These are phyloP conservation scores for Dynastes hyllus DNA, from an alignment of 2,888 invertebrate genomes.

Conservation along the genomic window DNA sequence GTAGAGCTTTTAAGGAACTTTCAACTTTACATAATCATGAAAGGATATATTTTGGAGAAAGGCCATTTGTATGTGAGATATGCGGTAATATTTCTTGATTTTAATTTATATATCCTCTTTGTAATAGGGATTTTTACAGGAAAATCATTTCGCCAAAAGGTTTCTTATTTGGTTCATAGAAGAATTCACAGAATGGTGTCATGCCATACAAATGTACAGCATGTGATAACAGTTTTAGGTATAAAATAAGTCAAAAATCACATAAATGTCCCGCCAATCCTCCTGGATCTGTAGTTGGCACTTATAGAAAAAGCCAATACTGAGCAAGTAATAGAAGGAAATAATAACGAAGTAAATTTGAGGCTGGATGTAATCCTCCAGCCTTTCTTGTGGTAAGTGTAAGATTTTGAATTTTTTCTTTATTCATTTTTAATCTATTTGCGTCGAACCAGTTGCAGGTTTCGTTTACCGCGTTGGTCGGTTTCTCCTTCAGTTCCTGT, in stretches of 20 bases:
- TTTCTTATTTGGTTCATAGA: conserved; percentile 88
- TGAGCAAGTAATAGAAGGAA: neutral
- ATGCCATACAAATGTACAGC: conserved; percentile 90
- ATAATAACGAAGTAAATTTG: conserved; percentile 7
- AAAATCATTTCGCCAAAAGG: conserved; percentile 89
- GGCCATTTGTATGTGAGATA: conserved; percentile 90
- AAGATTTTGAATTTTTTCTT: too few species aligned
- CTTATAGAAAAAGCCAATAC: conserved; percentile 45
- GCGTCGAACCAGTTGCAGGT: too few species aligned
- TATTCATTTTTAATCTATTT: too few species aligned
- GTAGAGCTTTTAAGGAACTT: conserved; percentile 88
- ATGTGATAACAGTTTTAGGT: conserved; percentile 87
- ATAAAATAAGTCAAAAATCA: conserved; percentile 89
- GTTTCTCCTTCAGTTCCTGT: too few species aligned
- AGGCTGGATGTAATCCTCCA: too few species aligned
- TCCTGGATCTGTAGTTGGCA: conserved; percentile 74
- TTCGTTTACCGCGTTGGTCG: too few species aligned
- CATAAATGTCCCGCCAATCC: conserved; percentile 84
- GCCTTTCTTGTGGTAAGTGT: too few species aligned
- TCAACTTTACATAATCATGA: conserved; percentile 92
- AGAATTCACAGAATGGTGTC: conserved; percentile 86
- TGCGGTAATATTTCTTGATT: conserved; percentile 77
- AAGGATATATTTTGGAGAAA: conserved; percentile 88
- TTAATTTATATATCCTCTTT: neutral
- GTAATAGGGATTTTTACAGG: conserved; percentile 72